Percentiles rank a stretch among this genome's conserved stretches.
Conservation (phyloP, 2,888 invertebrate genomes). For the Apotomis capreana region DNA sequence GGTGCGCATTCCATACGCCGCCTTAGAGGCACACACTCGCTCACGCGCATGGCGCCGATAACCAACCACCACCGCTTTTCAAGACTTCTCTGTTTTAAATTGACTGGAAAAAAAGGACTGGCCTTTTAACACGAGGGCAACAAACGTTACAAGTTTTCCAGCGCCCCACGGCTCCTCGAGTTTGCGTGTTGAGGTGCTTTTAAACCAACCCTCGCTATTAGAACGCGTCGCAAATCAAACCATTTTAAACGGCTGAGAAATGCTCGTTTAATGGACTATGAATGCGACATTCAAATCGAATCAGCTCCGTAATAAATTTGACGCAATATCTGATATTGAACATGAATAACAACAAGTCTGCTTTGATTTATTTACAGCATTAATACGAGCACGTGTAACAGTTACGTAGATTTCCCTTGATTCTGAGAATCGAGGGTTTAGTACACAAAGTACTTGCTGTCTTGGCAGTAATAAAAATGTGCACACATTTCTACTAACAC, state of each 20-base stretch:
- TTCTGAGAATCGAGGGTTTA: background rate
- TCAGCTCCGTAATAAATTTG: constrained; percentile 26
- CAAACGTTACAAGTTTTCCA: constrained; percentile 17
- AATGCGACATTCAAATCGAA: constrained; percentile 30
- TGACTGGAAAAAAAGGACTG: too few species aligned
- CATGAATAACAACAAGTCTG: constrained; percentile 6
- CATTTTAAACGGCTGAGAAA: constrained; percentile 35
- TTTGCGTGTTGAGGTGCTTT: constrained; percentile 37
- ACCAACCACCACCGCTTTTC: constrained; percentile 4
- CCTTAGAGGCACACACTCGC: constrained; percentile 56
- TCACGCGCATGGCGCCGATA: constrained; percentile 7
- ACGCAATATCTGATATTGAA: constrained; percentile 23
- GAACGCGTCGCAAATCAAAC: constrained; percentile 35
- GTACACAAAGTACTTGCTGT: background rate
- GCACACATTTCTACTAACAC: background rate
- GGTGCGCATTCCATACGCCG: constrained; percentile 71
- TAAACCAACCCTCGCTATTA: constrained; percentile 20
- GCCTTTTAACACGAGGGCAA: background rate
- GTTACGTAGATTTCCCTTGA: background rate
- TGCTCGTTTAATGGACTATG: constrained; percentile 35
- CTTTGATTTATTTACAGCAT: constrained; percentile 7
- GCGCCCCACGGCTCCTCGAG: constrained; percentile 4
- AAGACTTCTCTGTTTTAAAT: background rate
- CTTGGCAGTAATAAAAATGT: background rate
- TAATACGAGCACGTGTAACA: background rate